Conservation (phyloP, 1,140 invertebrate species). For the Zaprionus lachaisei region DNA sequence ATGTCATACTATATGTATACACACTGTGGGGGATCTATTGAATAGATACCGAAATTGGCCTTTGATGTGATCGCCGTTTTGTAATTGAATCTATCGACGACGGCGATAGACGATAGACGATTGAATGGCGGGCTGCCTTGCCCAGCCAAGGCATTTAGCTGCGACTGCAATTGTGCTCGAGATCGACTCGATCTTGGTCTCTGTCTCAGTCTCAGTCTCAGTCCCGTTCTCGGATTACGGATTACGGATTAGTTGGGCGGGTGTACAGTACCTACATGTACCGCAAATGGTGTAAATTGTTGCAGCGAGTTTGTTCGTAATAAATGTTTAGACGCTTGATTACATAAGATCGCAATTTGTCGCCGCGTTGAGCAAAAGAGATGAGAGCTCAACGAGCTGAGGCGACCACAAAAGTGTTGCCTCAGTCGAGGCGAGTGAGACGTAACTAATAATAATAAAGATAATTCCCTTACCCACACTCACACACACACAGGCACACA, state of each 20-base stretch:
- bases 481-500: background rate
- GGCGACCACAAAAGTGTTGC: slow-evolving; percentile 49
- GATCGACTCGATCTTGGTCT: background rate
- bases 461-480: slow-evolving; percentile 13
- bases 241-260: slow-evolving; percentile 18
- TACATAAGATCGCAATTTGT: slow-evolving; percentile 60
- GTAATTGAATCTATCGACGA: slow-evolving; percentile 32
- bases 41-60: background rate
- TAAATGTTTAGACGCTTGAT: slow-evolving; percentile 60
- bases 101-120: background rate
- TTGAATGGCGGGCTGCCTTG: slow-evolving; percentile 17
- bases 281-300: slow-evolving; percentile 50
- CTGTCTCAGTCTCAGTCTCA: background rate
- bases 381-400: background rate
- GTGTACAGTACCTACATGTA: background rate
- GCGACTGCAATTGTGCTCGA: slow-evolving; percentile 15
- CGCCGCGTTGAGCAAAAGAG: slow-evolving; percentile 8
- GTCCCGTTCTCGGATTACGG: slow-evolving; percentile 24
- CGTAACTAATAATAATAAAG: slow-evolving; percentile 51
- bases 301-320: slow-evolving; percentile 55
- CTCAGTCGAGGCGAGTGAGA: slow-evolving; percentile 43
- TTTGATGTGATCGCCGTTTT: slow-evolving; percentile 34
- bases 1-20: background rate
- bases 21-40: background rate
- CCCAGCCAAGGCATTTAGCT: slow-evolving; percentile 49